These are phyloP conservation scores for Furnarius figulus DNA, from an alignment of 2,113 vertebrate species.

Conservation along the genomic window DNA sequence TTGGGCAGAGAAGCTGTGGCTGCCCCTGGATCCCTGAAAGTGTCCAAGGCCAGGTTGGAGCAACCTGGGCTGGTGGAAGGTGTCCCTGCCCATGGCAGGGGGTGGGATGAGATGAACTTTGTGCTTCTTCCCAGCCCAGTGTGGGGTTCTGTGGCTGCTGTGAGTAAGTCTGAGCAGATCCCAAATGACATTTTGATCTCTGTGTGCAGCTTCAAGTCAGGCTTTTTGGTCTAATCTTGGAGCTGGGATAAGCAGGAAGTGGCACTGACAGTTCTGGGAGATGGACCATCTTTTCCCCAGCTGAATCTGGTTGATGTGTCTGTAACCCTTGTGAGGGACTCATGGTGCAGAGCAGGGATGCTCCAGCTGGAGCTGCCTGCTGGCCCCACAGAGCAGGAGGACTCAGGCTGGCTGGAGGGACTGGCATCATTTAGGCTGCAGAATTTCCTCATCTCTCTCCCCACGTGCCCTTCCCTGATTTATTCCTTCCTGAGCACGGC, in stretches of 20 bases:
- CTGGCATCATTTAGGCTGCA: background rate
- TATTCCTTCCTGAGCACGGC: background rate
- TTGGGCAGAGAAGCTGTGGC: background rate
- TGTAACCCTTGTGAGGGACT: background rate
- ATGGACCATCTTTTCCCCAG: background rate
- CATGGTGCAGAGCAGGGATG: background rate
- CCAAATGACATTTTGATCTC: background rate
- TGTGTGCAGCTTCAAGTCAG: background rate
- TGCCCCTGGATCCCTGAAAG: background rate
- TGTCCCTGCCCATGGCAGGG: background rate
- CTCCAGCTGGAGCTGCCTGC: background rate
- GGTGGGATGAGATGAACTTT: background rate
- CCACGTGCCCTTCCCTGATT: background rate
- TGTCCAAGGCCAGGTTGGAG: background rate
- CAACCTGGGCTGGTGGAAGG: background rate
- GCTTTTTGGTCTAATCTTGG: background rate
- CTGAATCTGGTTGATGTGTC: rapidly evolving
- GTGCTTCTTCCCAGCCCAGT: background rate
- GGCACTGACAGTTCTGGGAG: background rate
- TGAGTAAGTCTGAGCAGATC: background rate
- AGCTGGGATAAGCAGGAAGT: background rate
- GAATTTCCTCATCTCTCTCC: background rate
- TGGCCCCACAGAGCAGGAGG: background rate
- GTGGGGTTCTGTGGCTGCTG: background rate
- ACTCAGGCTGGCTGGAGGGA: background rate